phyloP scores from a whole-genome alignment of 2,113 vertebrate species.

The Coracopsis vasa region DNA sequence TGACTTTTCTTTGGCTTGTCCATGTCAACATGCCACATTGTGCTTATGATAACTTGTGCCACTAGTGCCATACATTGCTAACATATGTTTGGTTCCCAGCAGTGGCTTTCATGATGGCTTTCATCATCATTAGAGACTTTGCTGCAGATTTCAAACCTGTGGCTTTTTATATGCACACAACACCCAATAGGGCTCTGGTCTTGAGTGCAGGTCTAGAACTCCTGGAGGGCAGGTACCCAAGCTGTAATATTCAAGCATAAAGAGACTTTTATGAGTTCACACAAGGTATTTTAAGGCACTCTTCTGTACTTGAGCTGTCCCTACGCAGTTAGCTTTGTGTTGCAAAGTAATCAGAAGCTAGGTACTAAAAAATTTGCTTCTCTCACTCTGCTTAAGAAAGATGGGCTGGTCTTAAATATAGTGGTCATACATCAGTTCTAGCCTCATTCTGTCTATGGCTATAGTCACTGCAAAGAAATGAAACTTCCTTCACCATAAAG shows the following conservation, averaged over 20 bases:
- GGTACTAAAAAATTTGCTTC: neutral
- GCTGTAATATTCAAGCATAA: neutral
- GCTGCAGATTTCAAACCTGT: neutral
- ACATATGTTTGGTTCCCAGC: neutral
- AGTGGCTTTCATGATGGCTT: neutral
- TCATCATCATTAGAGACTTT: neutral
- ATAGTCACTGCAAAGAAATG: neutral
- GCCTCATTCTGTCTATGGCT: neutral
- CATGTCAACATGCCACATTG: rapidly evolving
- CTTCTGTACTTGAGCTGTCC: neutral
- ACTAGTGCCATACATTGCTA: neutral
- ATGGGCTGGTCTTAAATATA: neutral
- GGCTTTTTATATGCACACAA: neutral
- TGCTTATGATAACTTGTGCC: neutral
- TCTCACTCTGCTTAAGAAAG: neutral
- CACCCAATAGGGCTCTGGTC: neutral
- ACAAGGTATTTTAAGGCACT: neutral
- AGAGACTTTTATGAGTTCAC: neutral
- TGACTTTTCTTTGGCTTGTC: neutral
- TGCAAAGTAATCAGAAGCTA: neutral
- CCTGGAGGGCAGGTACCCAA: rapidly evolving
- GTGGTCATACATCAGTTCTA: neutral
- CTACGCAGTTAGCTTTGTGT: neutral
- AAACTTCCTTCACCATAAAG: neutral
- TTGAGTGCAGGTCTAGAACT: neutral